Evolutionary conservation across 2,888 invertebrate genomes (phyloP).

Genomic region (Tinea semifulvella): DNA sequence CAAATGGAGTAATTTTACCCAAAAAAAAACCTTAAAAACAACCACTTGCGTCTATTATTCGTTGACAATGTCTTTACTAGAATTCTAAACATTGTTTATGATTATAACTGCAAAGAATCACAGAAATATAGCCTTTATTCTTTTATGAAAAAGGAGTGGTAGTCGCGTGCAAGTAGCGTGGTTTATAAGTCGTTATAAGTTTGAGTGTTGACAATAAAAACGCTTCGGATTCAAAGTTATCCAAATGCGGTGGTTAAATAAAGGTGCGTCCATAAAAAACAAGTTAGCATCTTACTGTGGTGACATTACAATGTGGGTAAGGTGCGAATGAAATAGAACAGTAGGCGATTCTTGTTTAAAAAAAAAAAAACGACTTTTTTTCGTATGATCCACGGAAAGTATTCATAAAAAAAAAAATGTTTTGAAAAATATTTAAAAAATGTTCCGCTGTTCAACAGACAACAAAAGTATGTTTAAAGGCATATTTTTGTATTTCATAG

Average conservation of each 20-base stretch:
- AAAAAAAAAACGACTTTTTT: too few species aligned
- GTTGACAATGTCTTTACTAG: neutral
- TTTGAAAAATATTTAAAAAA: too few species aligned
- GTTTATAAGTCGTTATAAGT: neutral
- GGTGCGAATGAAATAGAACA: constrained; percentile 5
- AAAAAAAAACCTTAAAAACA: neutral
- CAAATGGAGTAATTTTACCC: neutral
- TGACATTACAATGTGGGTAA: constrained; percentile 40
- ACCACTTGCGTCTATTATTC: neutral
- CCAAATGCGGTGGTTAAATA: constrained; percentile 48
- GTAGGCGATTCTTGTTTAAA: too few species aligned
- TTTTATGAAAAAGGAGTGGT: neutral
- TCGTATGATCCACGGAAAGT: too few species aligned
- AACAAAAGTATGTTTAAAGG: too few species aligned
- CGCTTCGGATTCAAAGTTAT: constrained; percentile 58
- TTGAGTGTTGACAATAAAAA: constrained; percentile 41
- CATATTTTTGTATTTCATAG: too few species aligned
- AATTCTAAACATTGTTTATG: constrained; percentile 9
- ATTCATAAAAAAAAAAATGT: too few species aligned
- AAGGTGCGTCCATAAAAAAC: constrained; percentile 63
- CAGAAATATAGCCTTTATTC: constrained; percentile 1
- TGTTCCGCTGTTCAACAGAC: too few species aligned
- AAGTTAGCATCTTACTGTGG: constrained; percentile 59
- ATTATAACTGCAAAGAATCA: neutral
- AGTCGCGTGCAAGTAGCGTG: neutral